phyloP scores from a whole-genome alignment of 2,113 vertebrate genomes.

The Haemorhous mexicanus region DNA sequence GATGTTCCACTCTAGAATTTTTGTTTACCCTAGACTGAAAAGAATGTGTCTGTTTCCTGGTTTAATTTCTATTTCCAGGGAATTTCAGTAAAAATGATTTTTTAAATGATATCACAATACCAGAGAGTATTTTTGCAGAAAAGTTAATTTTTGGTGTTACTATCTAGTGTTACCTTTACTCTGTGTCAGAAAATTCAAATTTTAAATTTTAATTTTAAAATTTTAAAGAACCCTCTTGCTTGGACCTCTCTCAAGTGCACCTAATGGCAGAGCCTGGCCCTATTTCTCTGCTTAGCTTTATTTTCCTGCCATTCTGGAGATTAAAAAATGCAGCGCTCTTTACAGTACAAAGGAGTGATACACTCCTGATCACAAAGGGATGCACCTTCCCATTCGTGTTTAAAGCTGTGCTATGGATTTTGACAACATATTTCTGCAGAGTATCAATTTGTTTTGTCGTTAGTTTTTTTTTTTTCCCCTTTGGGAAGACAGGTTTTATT shows the following conservation, averaged over 20 bases:
- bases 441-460: not conserved
- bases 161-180: not conserved
- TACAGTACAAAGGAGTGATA: not conserved
- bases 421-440: not conserved
- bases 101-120: not conserved
- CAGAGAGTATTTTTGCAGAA: not conserved
- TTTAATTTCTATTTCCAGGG: not conserved
- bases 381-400: not conserved
- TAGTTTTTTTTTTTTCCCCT: accelerated
- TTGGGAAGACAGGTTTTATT: not conserved
- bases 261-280: not conserved
- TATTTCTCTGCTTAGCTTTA: not conserved
- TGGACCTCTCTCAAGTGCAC: not conserved
- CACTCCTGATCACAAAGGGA: not conserved
- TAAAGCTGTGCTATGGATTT: not conserved
- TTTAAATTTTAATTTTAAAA: too few relatives aligned
- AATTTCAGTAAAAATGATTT: not conserved
- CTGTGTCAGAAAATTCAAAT: not conserved
- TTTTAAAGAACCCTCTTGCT: not conserved
- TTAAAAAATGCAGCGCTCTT: not conserved
- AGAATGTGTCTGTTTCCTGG: not conserved
- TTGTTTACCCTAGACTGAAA: not conserved
- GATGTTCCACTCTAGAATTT: not conserved
- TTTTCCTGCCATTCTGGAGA: not conserved
- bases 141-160: not conserved